Percentiles rank a stretch among this genome's conserved stretches.
Evolutionary conservation across 2,797 vertebrate species (phyloP).

Genomic region (Schizopygopsis malacanthus): DNA sequence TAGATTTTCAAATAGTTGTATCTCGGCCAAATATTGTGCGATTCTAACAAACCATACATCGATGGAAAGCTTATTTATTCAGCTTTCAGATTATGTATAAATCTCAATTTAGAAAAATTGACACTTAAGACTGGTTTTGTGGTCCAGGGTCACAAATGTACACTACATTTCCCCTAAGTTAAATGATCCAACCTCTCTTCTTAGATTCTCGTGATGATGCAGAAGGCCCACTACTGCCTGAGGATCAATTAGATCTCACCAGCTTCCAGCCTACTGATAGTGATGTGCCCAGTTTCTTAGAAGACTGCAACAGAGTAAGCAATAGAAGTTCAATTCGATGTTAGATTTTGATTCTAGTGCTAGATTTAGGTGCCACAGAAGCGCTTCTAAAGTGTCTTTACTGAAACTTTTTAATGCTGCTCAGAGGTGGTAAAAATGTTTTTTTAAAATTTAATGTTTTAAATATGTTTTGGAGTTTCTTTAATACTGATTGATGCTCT

Average conservation of each 20-base stretch:
- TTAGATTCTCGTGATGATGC: conserved; percentile 86
- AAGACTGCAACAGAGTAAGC: conserved; percentile 94
- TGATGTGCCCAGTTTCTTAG: conserved; percentile 95
- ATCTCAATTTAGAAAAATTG: too few relatives aligned
- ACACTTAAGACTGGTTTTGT: too few relatives aligned
- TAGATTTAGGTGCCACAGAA: neutral
- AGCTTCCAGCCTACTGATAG: conserved; percentile 98
- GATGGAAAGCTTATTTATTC: too few relatives aligned
- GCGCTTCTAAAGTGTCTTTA: neutral
- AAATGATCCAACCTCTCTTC: neutral
- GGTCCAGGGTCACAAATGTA: too few relatives aligned
- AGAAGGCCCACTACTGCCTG: conserved; percentile 89
- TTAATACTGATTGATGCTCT: neutral
- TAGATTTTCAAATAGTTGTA: too few relatives aligned
- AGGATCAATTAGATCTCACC: conserved; percentile 93
- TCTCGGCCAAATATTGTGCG: too few relatives aligned
- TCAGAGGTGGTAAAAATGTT: too few relatives aligned
- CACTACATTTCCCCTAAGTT: neutral
- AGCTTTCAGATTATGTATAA: too few relatives aligned
- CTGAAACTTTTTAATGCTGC: neutral
- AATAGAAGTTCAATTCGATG: neutral
- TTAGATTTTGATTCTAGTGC: neutral
- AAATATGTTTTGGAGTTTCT: neutral
- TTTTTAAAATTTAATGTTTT: neutral
- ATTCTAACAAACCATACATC: too few relatives aligned